Percentiles rank a stretch among this genome's conserved stretches.
Conservation (phyloP, 35 echinoderm and acorn worm species). For the Lytechinus variegatus region DNA sequence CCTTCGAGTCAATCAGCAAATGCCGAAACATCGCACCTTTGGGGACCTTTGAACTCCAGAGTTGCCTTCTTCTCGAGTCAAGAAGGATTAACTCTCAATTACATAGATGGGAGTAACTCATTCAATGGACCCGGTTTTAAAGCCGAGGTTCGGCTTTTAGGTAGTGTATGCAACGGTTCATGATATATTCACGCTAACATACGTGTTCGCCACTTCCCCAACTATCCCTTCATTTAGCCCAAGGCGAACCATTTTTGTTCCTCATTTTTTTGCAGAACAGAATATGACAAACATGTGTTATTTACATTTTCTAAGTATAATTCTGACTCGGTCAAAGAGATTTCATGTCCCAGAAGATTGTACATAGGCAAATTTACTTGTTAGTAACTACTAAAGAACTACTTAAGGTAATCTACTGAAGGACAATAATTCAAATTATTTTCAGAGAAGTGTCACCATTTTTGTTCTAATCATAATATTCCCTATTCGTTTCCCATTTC, state of each 20-base stretch:
- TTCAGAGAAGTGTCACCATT: not conserved
- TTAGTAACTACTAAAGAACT: too few relatives aligned
- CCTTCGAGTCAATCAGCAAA: not conserved
- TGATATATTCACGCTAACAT: too few relatives aligned
- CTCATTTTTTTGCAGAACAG: too few relatives aligned
- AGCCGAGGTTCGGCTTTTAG: not conserved
- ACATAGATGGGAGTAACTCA: not conserved
- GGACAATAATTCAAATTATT: not conserved
- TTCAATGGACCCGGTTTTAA: not conserved
- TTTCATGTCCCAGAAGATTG: not conserved
- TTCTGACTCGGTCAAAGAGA: too few relatives aligned
- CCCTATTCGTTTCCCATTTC: not conserved
- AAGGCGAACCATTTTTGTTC: too few relatives aligned
- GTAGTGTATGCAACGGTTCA: not conserved
- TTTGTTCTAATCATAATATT: too few relatives aligned
- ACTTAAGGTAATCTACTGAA: too few relatives aligned
- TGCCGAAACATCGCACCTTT: not conserved
- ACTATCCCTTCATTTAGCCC: too few relatives aligned
- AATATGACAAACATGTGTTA: too few relatives aligned
- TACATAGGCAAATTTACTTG: not conserved
- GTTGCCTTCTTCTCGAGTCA: not conserved
- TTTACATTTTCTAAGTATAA: too few relatives aligned
- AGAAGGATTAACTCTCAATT: not conserved
- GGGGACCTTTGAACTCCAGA: not conserved
- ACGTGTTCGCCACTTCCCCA: too few relatives aligned